phyloP scores from a whole-genome alignment of 2,888 invertebrate species.

The Pycnomerus fuliginosus region DNA sequence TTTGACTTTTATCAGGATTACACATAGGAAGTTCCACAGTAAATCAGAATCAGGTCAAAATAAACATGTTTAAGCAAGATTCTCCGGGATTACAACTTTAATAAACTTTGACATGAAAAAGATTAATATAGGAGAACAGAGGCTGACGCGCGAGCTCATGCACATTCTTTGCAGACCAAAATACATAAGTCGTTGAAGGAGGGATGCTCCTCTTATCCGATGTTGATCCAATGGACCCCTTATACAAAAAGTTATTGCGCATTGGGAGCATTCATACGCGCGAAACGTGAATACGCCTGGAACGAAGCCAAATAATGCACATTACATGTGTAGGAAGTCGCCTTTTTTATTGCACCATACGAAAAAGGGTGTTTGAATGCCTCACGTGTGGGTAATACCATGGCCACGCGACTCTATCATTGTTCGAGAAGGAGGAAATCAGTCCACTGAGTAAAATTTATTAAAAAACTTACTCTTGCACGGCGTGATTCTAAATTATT shows the following conservation, averaged over 20 bases:
- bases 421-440: constrained; percentile 22
- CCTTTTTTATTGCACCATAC: constrained; percentile 33
- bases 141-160: no score
- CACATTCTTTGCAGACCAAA: no score
- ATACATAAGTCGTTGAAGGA: no score
- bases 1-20: no score
- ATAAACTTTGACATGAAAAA: no score
- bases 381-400: constrained; percentile 31
- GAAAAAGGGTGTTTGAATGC: constrained; percentile 32
- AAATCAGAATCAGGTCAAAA: no score
- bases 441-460: constrained; percentile 35
- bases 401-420: constrained; percentile 33
- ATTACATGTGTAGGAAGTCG: constrained; percentile 34
- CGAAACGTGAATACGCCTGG: constrained; percentile 31
- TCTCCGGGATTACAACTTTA: no score
- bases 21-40: no score
- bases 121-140: no score
- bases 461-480: constrained; percentile 34
- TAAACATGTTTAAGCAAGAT: no score
- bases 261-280: constrained; percentile 27
- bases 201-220: no score
- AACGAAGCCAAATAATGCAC: constrained; percentile 33
- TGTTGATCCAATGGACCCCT: no score
- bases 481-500: constrained; percentile 19
- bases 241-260: constrained; percentile 17